These are phyloP conservation scores for Julus scanicus DNA, from an alignment of 2,888 invertebrate species.

Conservation along the genomic window DNA sequence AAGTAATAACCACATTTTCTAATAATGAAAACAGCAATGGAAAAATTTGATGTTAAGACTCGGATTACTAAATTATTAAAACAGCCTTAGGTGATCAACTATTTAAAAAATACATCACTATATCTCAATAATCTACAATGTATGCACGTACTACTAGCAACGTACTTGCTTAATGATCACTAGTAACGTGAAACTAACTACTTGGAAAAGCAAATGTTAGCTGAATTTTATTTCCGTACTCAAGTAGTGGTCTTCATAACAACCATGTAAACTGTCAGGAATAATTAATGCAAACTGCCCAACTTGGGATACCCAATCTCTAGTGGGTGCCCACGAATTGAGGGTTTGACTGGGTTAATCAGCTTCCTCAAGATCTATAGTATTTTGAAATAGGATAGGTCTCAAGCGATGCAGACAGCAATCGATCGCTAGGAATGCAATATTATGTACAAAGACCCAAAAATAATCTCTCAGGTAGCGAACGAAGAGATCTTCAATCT, in stretches of 20 bases:
- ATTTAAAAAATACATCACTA: too few species aligned
- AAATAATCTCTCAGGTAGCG: slow-evolving; percentile 32
- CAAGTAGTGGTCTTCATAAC: not conserved
- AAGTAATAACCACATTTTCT: too few species aligned
- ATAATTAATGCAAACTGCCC: slow-evolving; percentile 31
- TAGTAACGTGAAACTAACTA: too few species aligned
- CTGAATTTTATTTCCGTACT: not conserved
- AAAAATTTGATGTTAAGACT: too few species aligned
- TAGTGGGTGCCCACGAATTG: not conserved
- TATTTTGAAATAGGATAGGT: slow-evolving; percentile 23
- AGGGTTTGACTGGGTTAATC: slow-evolving; percentile 39
- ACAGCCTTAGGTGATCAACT: too few species aligned
- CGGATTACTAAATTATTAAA: too few species aligned
- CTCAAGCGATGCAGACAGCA: slow-evolving; percentile 20
- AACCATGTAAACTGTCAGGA: slow-evolving; percentile 17
- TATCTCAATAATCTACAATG: too few species aligned
- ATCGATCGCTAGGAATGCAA: slow-evolving; percentile 27
- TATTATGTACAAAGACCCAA: slow-evolving; percentile 42
- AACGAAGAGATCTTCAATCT: slow-evolving; percentile 42
- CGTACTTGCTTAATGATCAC: too few species aligned
- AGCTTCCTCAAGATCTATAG: not conserved
- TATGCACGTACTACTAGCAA: too few species aligned
- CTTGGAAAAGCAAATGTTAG: not conserved
- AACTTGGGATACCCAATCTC: not conserved
- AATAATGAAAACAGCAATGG: too few species aligned